Base-by-base conservation (phyloP, 2,888 invertebrate genomes). In the Pocota personata region DNA sequence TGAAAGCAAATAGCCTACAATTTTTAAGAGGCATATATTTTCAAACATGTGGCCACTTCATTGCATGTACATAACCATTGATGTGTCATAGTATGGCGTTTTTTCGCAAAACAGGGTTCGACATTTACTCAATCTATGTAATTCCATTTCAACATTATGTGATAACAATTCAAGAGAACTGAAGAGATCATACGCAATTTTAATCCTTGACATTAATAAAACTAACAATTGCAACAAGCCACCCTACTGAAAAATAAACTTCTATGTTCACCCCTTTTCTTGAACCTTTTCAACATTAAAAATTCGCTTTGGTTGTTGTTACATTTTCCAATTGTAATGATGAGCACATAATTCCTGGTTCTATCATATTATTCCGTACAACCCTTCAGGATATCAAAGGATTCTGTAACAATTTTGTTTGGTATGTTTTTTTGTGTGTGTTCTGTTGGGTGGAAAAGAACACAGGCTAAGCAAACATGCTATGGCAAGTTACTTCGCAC, bases 241-340 rank as follows among this genome's bases (percentile, higher is more conserved):
- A 84, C 79, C 83, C 83, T 67, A 24, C 3, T 1, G 10, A 12
- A 46, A n/a, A 62, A 27, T 21, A 6, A 35, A 32, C 8, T 27
- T 19, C 10, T 10, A 4, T 43, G 30, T 64, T 76, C 69, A 80
- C 75, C 84, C 84, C 76, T 82, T 84, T 83, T 43, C 64, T 24
- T 16, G 35, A 75, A 79, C 12, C 19, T 27, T 80, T 76, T 76
- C 60, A 80, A 82, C 50, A 71, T 86, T 80, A 7, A 71, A 80
- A 80, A 86, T 86, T 80, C 66, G 82, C 76, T 86, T 72, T 82
- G 84, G 84, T 86, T 82, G 55, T 79, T 84, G 76, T 60, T 50
- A 80, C 71, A 66, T 60, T 80, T 76, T 76, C n/a, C 50, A 80
- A 76, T 80, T 80, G 58, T 52, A 37, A 58, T 64, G 80, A 80